Evolutionary conservation across 1,140 invertebrate species (phyloP).

Genomic region (Temnothorax nylanderi): DNA sequence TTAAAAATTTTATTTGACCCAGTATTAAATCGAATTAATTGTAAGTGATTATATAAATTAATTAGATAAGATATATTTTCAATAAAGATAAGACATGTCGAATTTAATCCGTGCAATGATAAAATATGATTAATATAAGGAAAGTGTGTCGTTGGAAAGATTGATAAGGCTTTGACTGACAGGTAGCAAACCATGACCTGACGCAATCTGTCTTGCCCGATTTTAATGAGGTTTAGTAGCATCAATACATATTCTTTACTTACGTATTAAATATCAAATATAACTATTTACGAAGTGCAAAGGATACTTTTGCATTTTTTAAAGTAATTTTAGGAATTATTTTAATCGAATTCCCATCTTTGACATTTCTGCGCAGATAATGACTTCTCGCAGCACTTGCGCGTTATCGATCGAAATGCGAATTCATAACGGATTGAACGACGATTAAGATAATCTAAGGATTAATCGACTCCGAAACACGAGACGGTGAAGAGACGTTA

Average conservation of each 20-base stretch:
- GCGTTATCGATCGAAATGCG: neutral
- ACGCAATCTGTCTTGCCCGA: conserved; percentile 74
- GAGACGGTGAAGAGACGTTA: neutral
- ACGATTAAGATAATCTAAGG: conserved; percentile 5
- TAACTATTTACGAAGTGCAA: neutral
- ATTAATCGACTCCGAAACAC: neutral
- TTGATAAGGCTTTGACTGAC: conserved; percentile 19
- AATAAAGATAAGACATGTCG: conserved; percentile 22
- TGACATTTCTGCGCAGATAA: neutral
- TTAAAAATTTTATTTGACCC: conserved; percentile 20
- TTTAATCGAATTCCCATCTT: neutral
- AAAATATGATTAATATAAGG: conserved; percentile 35
- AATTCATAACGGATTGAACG: conserved; percentile 24
- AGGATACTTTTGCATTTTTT: neutral
- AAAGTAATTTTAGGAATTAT: neutral
- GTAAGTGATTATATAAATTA: conserved; percentile 24
- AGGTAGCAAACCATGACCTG: conserved; percentile 78
- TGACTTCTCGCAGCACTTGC: neutral
- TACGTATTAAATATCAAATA: neutral
- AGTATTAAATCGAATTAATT: conserved; percentile 34
- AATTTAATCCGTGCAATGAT: conserved; percentile 10
- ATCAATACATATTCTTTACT: neutral
- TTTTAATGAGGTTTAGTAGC: conserved; percentile 9
- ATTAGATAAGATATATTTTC: conserved; percentile 42
- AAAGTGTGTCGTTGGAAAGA: conserved; percentile 29